Evolutionary conservation across 1,140 invertebrate genomes (phyloP), one percentile per base, ranked within the genome.

Genomic region (Drosophila oshimai): DNA sequence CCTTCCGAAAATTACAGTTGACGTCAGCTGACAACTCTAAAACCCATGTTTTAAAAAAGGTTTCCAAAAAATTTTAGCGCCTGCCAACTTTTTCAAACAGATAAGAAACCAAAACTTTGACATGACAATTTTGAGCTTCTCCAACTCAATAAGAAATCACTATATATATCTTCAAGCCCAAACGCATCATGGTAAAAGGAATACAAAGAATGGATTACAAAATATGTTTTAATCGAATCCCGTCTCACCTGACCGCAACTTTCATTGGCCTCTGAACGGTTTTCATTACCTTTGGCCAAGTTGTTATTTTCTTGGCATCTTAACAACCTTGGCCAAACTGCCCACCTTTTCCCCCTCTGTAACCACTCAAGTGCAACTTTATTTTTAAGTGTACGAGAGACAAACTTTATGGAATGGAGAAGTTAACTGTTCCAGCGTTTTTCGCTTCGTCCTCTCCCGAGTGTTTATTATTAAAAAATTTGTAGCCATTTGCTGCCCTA

Each of bases 401-500:
- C 51, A 74, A 84, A 83, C 29, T 81, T 81, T 77, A 76, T 77
- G 78, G 57, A 29, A 60, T 41, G 79, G 15, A 37, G 36, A 34
- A 64, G 62, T 29, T 28, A 83, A 84, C 55, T 78, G 78, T 84
- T 42, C 24, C 20, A 46, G 29, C 57, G 54, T 44, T 62, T 13
- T 50, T 42, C 31, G 12, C 24, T 7, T 9, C 26, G 10, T 39
- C 34, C 31, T 45, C 47, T 34, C 12, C 20, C 18, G 20, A 41
- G 26, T 73, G 78, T 83, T 83, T 84, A 79, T 86, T 84, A 86
- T 86, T 80, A 86, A 86, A 79, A 86, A 84, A 79, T 74, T 79
- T 84, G 80, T 75, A 78, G 75, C 62, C 70, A 65, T 60, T 75
- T 74, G 68, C 69, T 77, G 68, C 44, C 57, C 54, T 60, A 39